Percentiles rank a stretch among this genome's conserved stretches.
Evolutionary conservation across 2,797 vertebrate genomes (phyloP).

Genomic region (Enoplosus armatus): DNA sequence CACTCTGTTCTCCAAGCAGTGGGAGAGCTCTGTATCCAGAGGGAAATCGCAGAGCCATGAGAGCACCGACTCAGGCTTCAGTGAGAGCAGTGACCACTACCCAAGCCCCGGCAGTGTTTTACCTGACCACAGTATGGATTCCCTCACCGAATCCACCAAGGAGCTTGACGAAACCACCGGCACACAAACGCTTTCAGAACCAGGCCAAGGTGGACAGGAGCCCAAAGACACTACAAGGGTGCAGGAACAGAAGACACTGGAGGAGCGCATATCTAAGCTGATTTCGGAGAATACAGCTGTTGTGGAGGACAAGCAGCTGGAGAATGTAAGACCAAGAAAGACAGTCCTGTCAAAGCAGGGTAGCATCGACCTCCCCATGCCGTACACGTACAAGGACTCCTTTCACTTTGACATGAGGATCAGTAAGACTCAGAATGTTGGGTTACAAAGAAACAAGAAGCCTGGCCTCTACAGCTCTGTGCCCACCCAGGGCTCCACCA

Average conservation of each 20-base stretch:
- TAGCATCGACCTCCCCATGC: slow-evolving; percentile 97
- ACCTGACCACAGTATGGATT: slow-evolving; percentile 85
- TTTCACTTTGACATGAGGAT: slow-evolving; percentile 97
- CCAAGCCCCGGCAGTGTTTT: slow-evolving; percentile 85
- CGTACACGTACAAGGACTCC: slow-evolving; percentile 97
- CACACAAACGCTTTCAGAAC: slow-evolving; percentile 47
- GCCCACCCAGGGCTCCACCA: slow-evolving; percentile 89
- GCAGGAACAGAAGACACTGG: slow-evolving; percentile 89
- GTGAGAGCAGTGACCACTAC: slow-evolving; percentile 91
- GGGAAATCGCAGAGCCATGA: slow-evolving; percentile 87
- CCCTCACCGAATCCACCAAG: slow-evolving; percentile 76
- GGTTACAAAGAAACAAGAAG: slow-evolving; percentile 81
- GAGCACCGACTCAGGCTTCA: slow-evolving; percentile 97
- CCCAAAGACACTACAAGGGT: slow-evolving; percentile 64
- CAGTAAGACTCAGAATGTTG: slow-evolving; percentile 80
- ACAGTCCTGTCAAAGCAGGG: slow-evolving; percentile 95
- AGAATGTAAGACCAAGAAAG: slow-evolving; percentile 94
- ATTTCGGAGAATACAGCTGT: slow-evolving; percentile 96
- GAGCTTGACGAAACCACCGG: slow-evolving; percentile 63
- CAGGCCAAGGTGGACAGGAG: slow-evolving; percentile 34
- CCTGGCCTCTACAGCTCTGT: slow-evolving; percentile 88
- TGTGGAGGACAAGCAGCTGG: slow-evolving; percentile 93
- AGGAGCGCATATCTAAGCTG: slow-evolving; percentile 93
- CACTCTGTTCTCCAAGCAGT: slow-evolving; percentile 86
- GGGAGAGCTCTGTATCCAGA: slow-evolving; percentile 80